phyloP scores from a whole-genome alignment of 2,113 vertebrate genomes.

The Upupa epops region DNA sequence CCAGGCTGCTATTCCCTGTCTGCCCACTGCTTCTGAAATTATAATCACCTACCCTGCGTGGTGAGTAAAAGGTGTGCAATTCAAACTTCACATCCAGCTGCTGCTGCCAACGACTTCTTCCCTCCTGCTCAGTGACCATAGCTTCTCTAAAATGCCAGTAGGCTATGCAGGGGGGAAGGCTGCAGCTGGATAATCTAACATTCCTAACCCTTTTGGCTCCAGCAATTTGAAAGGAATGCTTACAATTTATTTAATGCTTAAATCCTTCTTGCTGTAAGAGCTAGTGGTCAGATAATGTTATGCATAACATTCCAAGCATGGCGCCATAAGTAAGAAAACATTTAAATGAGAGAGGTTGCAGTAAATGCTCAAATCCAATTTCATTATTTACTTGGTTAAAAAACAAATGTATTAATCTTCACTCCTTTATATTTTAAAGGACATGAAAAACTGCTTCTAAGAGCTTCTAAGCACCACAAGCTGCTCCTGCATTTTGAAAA shows the following conservation, averaged over 20 bases:
- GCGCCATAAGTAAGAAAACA: background rate
- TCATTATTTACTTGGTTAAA: slow-evolving; percentile 2
- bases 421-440: background rate
- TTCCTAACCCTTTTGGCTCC: background rate
- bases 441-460: background rate
- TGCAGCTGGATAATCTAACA: slow-evolving; percentile 10
- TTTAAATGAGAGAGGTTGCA: slow-evolving; percentile 10
- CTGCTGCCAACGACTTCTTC: background rate
- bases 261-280: slow-evolving; percentile 5
- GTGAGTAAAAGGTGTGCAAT: background rate
- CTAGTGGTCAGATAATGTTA: slow-evolving; percentile 14
- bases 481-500: background rate
- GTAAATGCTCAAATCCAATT: background rate
- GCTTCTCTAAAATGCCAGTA: background rate
- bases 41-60: background rate
- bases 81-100: background rate
- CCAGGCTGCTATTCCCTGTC: background rate
- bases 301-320: background rate
- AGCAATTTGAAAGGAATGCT: slow-evolving; percentile 21
- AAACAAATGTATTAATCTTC: background rate
- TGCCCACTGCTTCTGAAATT: background rate
- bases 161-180: background rate
- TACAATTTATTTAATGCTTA: slow-evolving; percentile 22
- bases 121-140: background rate
- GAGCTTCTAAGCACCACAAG: background rate